phyloP scores from a whole-genome alignment of 30 jellyfish, hydroid and myxozoan genomes.

The Aurelia sp. region DNA sequence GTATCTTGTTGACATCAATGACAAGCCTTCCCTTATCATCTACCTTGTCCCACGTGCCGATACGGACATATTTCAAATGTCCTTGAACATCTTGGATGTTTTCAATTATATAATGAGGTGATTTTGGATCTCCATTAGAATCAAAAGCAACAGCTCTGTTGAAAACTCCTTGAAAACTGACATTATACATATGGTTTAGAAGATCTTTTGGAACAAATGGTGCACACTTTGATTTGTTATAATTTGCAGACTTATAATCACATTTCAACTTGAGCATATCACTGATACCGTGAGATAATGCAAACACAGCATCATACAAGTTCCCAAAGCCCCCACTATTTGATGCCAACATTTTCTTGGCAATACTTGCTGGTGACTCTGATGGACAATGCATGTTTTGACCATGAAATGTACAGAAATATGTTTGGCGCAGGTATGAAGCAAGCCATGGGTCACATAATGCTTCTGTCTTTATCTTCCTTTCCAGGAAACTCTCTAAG shows the following conservation, averaged over 20 bases:
- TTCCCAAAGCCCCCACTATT: slow-evolving; percentile 70
- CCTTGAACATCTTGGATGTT: slow-evolving; percentile 67
- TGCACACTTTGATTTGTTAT: slow-evolving; percentile 28
- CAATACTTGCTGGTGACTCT: slow-evolving; percentile 42
- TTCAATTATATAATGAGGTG: slow-evolving; percentile 76
- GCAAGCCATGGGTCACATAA: slow-evolving; percentile 86
- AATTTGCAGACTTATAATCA: slow-evolving; percentile 16
- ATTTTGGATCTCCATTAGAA: slow-evolving; percentile 68
- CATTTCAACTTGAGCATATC: slow-evolving; percentile 52
- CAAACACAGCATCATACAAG: slow-evolving; percentile 78
- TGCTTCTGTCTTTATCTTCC: slow-evolving; percentile 40
- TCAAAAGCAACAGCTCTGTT: slow-evolving; percentile 65
- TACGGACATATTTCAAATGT: slow-evolving; percentile 19
- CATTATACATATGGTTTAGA: slow-evolving; percentile 38
- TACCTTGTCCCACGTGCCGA: slow-evolving; percentile 77
- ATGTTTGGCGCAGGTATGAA: slow-evolving; percentile 42
- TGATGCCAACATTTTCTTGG: slow-evolving; percentile 39
- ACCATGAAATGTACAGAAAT: slow-evolving; percentile 26
- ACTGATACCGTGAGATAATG: slow-evolving; percentile 60
- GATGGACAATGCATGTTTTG: slow-evolving; percentile 28
- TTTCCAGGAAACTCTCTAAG: slow-evolving; percentile 35
- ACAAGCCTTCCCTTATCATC: slow-evolving; percentile 8
- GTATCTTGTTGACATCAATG: slow-evolving; percentile 28
- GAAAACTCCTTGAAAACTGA: slow-evolving; percentile 56
- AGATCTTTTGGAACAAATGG: slow-evolving; percentile 55